phyloP scores from a whole-genome alignment of 2,113 vertebrate species.

The Alligator sinensis region DNA sequence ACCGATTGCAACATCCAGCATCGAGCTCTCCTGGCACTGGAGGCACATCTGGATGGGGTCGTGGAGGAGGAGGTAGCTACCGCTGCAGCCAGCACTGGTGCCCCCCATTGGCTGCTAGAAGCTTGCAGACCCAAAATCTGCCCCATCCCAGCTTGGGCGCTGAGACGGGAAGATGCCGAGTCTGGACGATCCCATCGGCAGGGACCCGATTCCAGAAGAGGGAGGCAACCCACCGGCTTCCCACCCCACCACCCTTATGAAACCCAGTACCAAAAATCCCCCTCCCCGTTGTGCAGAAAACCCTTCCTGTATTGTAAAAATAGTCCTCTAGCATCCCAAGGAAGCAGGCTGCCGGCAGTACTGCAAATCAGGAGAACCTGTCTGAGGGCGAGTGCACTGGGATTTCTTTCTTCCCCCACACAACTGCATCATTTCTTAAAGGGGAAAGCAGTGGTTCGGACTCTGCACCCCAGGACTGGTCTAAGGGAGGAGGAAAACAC shows the following conservation, averaged over 20 bases:
- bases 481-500: constrained; percentile 11
- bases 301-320: constrained; percentile 53
- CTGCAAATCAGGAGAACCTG: constrained; percentile 74
- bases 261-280: background rate
- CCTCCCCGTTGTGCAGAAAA: constrained; percentile 19
- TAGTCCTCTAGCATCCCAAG: constrained; percentile 70
- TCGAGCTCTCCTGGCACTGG: background rate
- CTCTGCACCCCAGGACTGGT: constrained; percentile 83
- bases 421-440: constrained; percentile 82
- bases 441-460: constrained; percentile 74
- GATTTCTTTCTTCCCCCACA: constrained; percentile 19
- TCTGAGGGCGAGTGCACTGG: background rate
- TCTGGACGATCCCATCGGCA: background rate
- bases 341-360: constrained; percentile 60
- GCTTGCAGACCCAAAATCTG: background rate
- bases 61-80: constrained; percentile 66
- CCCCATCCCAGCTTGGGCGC: background rate
- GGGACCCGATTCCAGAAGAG: background rate
- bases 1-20: background rate
- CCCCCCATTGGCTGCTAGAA: background rate
- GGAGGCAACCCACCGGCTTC: background rate
- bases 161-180: background rate
- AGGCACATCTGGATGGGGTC: background rate
- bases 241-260: background rate
- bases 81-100: background rate